Percentiles rank a stretch among this genome's conserved stretches.
phyloP scores from a whole-genome alignment of 2,888 invertebrate species.

The Loripinus fragilis region DNA sequence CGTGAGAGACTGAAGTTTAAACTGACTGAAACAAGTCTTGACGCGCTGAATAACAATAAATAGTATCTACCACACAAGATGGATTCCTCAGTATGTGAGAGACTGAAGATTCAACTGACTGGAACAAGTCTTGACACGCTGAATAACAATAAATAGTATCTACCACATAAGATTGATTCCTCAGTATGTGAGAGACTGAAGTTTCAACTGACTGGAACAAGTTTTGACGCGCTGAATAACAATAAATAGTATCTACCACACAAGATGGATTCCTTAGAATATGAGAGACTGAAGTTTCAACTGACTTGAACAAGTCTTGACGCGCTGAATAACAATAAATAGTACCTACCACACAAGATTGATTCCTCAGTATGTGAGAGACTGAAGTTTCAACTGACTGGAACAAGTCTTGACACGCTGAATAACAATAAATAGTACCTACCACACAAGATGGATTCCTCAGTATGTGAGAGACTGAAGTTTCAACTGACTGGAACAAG shows the following conservation, averaged over 20 bases:
- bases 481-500: slow-evolving; percentile 41
- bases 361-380: too few relatives aligned
- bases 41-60: slow-evolving; percentile 37
- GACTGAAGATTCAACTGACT: slow-evolving; percentile 42
- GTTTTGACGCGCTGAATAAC: too few relatives aligned
- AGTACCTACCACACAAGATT: too few relatives aligned
- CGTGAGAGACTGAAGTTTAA: slow-evolving; percentile 38
- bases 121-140: slow-evolving; percentile 37
- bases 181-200: too few relatives aligned
- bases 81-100: slow-evolving; percentile 46
- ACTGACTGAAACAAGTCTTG: slow-evolving; percentile 42
- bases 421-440: too few relatives aligned
- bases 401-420: too few relatives aligned
- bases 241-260: slow-evolving; percentile 43
- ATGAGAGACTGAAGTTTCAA: slow-evolving; percentile 43
- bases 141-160: too few relatives aligned
- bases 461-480: slow-evolving; percentile 41
- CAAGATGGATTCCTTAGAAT: slow-evolving; percentile 43
- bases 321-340: too few relatives aligned
- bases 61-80: slow-evolving; percentile 39
- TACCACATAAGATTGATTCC: too few relatives aligned
- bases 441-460: slow-evolving; percentile 46
- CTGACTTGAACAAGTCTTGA: slow-evolving; percentile 38
- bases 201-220: too few relatives aligned
- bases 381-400: too few relatives aligned